Percentiles rank a stretch among this genome's conserved stretches.
These are phyloP conservation scores for Dinoponera quadriceps DNA, from an alignment of 1,140 invertebrate genomes.

Conservation along the genomic window DNA sequence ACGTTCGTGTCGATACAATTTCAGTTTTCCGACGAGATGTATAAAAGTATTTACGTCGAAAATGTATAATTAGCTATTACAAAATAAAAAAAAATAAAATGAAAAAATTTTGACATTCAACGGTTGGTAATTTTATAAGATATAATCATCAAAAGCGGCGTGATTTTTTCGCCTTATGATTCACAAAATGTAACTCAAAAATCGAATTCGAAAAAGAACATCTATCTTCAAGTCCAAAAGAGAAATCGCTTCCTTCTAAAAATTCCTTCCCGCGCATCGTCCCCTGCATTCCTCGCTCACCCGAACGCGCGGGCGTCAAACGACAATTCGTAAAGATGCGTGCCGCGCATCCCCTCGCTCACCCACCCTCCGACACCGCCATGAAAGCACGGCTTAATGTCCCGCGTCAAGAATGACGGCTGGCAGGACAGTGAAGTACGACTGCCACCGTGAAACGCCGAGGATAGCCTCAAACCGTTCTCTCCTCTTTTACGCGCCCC, in stretches of 20 bases:
- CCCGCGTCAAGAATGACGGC: slow-evolving; percentile 51
- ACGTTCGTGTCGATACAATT: no score
- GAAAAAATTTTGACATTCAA: no score
- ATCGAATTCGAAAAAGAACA: no score
- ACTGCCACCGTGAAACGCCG: slow-evolving; percentile 24
- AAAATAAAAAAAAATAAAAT: no score
- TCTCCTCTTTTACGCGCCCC: neutral
- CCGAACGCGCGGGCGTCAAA: neutral
- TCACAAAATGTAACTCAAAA: no score
- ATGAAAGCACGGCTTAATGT: slow-evolving; percentile 36
- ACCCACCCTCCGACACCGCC: neutral
- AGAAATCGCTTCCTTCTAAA: neutral
- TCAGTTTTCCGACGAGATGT: no score
- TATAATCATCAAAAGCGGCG: no score
- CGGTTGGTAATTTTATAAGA: no score
- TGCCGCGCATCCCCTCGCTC: neutral
- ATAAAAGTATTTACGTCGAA: no score
- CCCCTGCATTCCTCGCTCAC: neutral
- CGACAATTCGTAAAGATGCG: slow-evolving; percentile 9
- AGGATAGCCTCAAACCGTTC: slow-evolving; percentile 40
- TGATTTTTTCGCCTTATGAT: no score
- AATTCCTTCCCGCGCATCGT: neutral
- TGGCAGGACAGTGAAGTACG: slow-evolving; percentile 51
- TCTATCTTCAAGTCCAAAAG: no score
- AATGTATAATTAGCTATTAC: no score